Percentiles rank a stretch among this genome's conserved stretches.
Evolutionary conservation across 1,140 invertebrate genomes (phyloP).

Genomic region (Sitophilus oryzae): DNA sequence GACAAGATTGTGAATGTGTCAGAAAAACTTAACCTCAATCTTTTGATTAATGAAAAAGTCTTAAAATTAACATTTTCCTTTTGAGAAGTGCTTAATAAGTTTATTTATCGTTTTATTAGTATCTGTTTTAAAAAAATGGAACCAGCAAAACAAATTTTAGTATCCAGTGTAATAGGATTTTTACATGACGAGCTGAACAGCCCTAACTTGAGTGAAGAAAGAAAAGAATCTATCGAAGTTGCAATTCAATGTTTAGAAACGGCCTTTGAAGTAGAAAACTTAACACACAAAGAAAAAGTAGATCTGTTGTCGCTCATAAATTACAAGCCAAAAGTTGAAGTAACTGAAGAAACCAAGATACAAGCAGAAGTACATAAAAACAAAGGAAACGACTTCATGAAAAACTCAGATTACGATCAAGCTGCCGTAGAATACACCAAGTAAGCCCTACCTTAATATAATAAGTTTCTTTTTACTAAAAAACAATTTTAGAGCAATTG

Average conservation of each 20-base stretch:
- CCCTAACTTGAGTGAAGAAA: slow-evolving; percentile 28
- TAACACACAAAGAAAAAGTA: slow-evolving; percentile 15
- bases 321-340: slow-evolving; percentile 12
- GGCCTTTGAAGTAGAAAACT: slow-evolving; percentile 50
- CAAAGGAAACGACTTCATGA: slow-evolving; percentile 84
- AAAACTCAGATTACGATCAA: slow-evolving; percentile 68
- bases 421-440: slow-evolving; percentile 76
- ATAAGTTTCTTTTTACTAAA: slow-evolving; percentile 7
- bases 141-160: slow-evolving; percentile 23
- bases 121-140: slow-evolving; percentile 20
- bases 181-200: slow-evolving; percentile 25
- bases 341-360: slow-evolving; percentile 48
- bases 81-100: too few relatives aligned
- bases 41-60: too few relatives aligned
- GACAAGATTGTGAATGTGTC: too few relatives aligned
- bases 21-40: too few relatives aligned
- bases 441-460: slow-evolving; percentile 47
- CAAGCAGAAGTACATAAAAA: slow-evolving; percentile 73
- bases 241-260: slow-evolving; percentile 72
- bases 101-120: not conserved
- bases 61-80: not conserved
- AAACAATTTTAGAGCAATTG: slow-evolving; percentile 61
- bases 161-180: slow-evolving; percentile 27
- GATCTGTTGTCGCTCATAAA: slow-evolving; percentile 31
- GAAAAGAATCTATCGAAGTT: slow-evolving; percentile 64